Base-by-base conservation (phyloP, 2,797 vertebrate genomes). In the Lutjanus argentimaculatus region DNA sequence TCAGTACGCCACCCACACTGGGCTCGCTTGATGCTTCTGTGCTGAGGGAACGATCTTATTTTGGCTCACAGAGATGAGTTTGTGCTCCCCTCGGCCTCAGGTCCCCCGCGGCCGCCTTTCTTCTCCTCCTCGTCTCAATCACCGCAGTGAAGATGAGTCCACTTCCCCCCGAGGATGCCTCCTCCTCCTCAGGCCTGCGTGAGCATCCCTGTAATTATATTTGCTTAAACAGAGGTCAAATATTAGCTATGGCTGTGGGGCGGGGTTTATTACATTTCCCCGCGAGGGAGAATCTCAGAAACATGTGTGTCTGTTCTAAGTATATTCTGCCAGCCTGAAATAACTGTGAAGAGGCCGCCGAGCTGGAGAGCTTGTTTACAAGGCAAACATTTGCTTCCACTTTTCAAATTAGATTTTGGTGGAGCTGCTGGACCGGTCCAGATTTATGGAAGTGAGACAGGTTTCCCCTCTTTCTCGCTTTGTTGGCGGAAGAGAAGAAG, bases 361-460 rank as follows among this genome's bases (percentile, higher is more conserved):
- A 85, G 83, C 87, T 77, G 53, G 46, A 83, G 78, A 76, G 85
- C 81, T 79, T 92, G 88, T 93, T 93, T 90, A 92, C 90, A 76
- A 53, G 71, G 86, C 85, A 90, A 94, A 94, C 91, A 91, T 93
- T 93, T 90, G 82, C 86, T 85, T 91, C 82, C 85, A 91, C 87
- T 90, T 91, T 92, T 92, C 85, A 93, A 93, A 90, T 90, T 83
- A 90, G 74, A 87, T 91, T 77, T 83, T 57, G 71, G 71, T 67
- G 68, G 77, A 77, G 78, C 68, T 17, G 30, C 76, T 74, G 83
- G 22, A 63, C 72, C 15, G 58, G 11, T 59, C 16, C 75, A 85
- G 72, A 80, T 82, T 78, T 55, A 79, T 58, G 67, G 62, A 63
- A 46, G 61, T 57, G 22, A 15, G 85, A 57, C 25, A 56, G 64